These are phyloP conservation scores for Drosophila neotestacea DNA, from an alignment of 2,888 invertebrate genomes.

Conservation along the genomic window DNA sequence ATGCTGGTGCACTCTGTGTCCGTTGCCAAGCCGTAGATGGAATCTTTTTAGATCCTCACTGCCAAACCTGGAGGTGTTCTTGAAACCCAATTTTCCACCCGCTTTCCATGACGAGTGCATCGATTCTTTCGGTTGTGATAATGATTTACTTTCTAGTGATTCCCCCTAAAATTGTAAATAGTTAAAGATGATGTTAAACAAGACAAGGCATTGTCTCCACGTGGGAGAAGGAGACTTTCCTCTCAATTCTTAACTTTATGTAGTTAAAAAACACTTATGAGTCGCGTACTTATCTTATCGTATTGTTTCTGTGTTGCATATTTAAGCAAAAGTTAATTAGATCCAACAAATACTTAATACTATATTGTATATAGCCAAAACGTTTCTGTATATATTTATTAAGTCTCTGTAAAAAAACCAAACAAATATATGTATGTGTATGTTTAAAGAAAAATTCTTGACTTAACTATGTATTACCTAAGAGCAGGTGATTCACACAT, in stretches of 20 bases:
- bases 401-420: constrained; percentile 17
- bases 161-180: constrained; percentile 26
- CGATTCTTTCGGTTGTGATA: constrained; percentile 68
- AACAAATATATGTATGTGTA: constrained; percentile 1
- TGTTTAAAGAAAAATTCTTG: constrained; percentile 12
- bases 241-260: background rate
- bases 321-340: constrained; percentile 19
- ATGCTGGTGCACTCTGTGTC: constrained; percentile 85
- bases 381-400: background rate
- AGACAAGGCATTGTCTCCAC: constrained; percentile 1
- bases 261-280: constrained; percentile 36
- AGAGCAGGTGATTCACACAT: constrained; percentile 11
- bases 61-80: constrained; percentile 9
- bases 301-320: constrained; percentile 32
- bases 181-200: background rate
- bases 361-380: constrained; percentile 16
- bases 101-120: constrained; percentile 36
- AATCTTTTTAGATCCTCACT: background rate
- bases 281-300: constrained; percentile 55
- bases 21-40: constrained; percentile 34
- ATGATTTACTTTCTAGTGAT: constrained; percentile 47
- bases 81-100: background rate
- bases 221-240: background rate
- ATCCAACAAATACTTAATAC: constrained; percentile 16
- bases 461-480: constrained; percentile 15